Conservation (phyloP, 2,113 vertebrate genomes). For the Python bivittatus region DNA sequence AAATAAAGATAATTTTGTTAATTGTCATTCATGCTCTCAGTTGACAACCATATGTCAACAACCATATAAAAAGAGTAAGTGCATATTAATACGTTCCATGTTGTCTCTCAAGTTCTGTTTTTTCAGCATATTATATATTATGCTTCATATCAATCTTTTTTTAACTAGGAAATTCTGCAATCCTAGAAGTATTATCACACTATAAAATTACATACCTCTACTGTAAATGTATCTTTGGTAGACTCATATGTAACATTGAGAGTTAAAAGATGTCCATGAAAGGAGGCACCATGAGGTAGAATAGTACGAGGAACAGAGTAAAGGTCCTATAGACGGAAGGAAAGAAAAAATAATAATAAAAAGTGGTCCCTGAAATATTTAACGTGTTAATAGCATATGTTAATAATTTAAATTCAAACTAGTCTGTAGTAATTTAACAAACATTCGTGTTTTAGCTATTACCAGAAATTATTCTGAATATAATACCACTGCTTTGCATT, state of each 20-base stretch:
- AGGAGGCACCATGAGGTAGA: slow-evolving; percentile 99
- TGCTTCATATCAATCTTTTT: background rate
- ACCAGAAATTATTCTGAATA: background rate
- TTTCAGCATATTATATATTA: background rate
- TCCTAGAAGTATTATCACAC: background rate
- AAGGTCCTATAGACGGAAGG: slow-evolving; percentile 79
- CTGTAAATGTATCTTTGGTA: slow-evolving; percentile 97
- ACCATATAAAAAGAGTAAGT: background rate
- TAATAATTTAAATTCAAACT: background rate
- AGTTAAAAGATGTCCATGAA: slow-evolving; percentile 94
- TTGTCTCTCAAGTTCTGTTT: background rate
- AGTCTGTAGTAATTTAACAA: background rate
- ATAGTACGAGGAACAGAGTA: slow-evolving; percentile 98
- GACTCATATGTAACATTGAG: slow-evolving; percentile 95
- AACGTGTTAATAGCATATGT: background rate
- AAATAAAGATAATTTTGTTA: slow-evolving; percentile 45
- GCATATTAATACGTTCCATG: background rate
- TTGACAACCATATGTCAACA: background rate
- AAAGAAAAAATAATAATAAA: background rate
- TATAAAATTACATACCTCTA: slow-evolving; percentile 82
- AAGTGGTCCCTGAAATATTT: background rate
- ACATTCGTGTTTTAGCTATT: background rate
- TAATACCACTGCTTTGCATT: background rate
- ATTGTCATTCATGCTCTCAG: background rate
- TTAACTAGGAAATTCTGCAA: background rate